phyloP scores from a whole-genome alignment of 1,140 invertebrate genomes.

The Macrobrachium nipponense region DNA sequence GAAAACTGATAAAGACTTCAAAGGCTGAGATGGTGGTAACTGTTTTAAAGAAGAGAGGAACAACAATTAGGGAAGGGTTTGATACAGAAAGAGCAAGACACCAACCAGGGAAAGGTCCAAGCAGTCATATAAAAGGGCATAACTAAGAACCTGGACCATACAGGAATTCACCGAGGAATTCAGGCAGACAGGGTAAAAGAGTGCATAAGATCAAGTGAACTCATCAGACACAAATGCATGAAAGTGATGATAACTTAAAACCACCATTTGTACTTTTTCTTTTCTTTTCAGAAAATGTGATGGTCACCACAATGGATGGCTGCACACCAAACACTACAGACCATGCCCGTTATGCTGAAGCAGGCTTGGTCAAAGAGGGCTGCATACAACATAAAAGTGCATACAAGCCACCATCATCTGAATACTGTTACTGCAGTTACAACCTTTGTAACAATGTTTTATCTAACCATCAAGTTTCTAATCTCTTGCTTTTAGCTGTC shows the following conservation, averaged over 20 bases:
- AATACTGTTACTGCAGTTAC: conserved; percentile 78
- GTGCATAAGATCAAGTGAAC: no score
- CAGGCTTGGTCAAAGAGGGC: conserved; percentile 75
- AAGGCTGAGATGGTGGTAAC: no score
- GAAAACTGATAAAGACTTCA: no score
- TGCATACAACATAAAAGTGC: conserved; percentile 71
- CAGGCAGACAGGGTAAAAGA: no score
- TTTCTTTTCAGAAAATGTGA: conserved; percentile 72
- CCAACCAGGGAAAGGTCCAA: no score
- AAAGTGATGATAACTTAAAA: background rate
- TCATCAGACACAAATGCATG: no score
- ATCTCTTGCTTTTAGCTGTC: background rate
- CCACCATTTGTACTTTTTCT: background rate
- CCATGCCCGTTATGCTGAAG: conserved; percentile 72
- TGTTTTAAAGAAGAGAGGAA: no score
- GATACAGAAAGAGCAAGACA: no score
- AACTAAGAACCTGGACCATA: no score
- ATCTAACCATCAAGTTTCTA: background rate
- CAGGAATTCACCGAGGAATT: no score
- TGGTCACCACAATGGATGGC: conserved; percentile 74
- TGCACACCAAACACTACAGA: conserved; percentile 80
- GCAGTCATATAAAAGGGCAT: no score
- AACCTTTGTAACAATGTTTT: conserved; percentile 76
- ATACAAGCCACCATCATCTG: conserved; percentile 69
- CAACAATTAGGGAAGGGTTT: no score